Percentiles rank a stretch among this genome's conserved stretches.
Evolutionary conservation across 2,888 invertebrate species (phyloP).

Genomic region (Tubiluchus corallicola): DNA sequence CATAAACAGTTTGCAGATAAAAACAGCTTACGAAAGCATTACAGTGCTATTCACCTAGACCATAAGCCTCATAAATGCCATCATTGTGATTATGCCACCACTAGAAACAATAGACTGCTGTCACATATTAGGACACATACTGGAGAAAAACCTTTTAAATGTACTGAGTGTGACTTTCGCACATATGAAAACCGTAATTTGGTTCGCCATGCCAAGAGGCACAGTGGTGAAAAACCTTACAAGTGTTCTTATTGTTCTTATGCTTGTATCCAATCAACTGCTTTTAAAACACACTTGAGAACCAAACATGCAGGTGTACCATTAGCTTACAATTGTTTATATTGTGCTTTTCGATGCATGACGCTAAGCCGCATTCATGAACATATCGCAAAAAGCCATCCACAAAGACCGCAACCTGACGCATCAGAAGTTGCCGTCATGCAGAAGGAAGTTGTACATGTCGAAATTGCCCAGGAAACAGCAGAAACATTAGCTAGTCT

Average conservation of each 20-base stretch:
- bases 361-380: not conserved
- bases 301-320: not conserved
- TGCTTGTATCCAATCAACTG: slow-evolving; percentile 1
- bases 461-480: not conserved
- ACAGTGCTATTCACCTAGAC: not conserved
- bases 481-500: not conserved
- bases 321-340: not conserved
- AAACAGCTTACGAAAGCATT: not conserved
- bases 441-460: not conserved
- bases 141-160: not conserved
- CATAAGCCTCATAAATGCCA: not conserved
- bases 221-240: not conserved
- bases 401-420: not conserved
- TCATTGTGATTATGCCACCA: not conserved
- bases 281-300: slow-evolving; percentile 1
- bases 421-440: not conserved
- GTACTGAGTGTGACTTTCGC: not conserved
- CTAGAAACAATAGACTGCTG: not conserved
- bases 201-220: not conserved
- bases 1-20: not conserved
- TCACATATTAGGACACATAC: not conserved
- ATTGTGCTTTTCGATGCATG: not conserved
- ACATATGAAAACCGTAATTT: slow-evolving; percentile 1
- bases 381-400: not conserved
- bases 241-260: not conserved